phyloP scores from a whole-genome alignment of 1,140 invertebrate genomes.

The Papilio polyxenes region DNA sequence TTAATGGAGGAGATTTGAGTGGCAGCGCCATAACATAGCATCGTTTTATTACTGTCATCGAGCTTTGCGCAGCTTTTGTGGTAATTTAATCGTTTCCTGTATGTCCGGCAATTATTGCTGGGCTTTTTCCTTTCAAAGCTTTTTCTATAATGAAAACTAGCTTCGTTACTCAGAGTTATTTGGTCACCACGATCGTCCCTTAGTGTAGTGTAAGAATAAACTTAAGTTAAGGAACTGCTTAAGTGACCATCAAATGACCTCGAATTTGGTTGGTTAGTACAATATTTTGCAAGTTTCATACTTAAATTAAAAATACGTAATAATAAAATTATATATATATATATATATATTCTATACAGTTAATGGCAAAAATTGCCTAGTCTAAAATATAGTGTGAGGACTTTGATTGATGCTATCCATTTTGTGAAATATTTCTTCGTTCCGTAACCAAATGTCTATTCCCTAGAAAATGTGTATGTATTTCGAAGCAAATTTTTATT shows the following conservation, averaged over 20 bases:
- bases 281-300: too few species aligned
- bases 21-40: constrained; percentile 50
- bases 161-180: background rate
- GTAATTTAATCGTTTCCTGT: constrained; percentile 67
- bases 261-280: too few species aligned
- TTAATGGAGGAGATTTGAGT: constrained; percentile 60
- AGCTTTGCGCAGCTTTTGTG: constrained; percentile 59
- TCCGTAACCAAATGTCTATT: background rate
- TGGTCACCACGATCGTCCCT: background rate
- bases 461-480: background rate
- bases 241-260: too few species aligned
- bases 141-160: constrained; percentile 41
- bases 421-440: constrained; percentile 3
- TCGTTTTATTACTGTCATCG: constrained; percentile 62
- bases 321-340: too few species aligned
- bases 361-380: background rate
- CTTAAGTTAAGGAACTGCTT: too few species aligned
- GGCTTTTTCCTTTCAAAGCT: constrained; percentile 36
- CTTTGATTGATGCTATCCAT: constrained; percentile 10
- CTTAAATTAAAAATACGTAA: too few species aligned
- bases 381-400: background rate
- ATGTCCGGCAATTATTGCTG: constrained; percentile 39
- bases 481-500: background rate
- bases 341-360: background rate
- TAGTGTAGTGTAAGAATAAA: too few species aligned